Evolutionary conservation across 2,888 invertebrate species (phyloP).

Genomic region (Sphaerophoria rueppellii): DNA sequence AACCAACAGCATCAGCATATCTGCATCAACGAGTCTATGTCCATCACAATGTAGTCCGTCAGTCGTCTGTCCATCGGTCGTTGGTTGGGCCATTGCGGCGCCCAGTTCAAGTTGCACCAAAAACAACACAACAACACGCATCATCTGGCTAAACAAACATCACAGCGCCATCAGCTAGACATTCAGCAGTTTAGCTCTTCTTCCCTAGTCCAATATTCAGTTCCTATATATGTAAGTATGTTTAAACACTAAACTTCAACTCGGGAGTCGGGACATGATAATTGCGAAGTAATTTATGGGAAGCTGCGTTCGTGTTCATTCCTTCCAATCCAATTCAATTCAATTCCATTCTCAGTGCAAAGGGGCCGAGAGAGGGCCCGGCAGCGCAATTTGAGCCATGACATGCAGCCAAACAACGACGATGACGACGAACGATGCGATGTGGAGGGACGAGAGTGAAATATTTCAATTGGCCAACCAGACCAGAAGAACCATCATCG

Average conservation of each 20-base stretch:
- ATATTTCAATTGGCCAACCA: slow-evolving; percentile 69
- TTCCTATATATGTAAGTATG: neutral
- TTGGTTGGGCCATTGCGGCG: slow-evolving; percentile 62
- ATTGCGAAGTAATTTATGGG: slow-evolving; percentile 72
- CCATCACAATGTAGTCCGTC: slow-evolving; percentile 29
- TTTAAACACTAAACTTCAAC: slow-evolving; percentile 6
- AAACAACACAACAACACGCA: slow-evolving; percentile 45
- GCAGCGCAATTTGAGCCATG: slow-evolving; percentile 44
- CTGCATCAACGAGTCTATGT: slow-evolving; percentile 33
- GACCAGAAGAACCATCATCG: slow-evolving; percentile 13
- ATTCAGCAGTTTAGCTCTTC: slow-evolving; percentile 44
- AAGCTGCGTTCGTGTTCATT: slow-evolving; percentile 64
- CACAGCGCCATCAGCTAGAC: slow-evolving; percentile 7
- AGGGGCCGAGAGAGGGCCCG: neutral
- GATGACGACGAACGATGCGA: neutral
- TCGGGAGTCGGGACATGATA: slow-evolving; percentile 63
- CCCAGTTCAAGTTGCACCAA: slow-evolving; percentile 39
- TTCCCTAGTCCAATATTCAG: neutral
- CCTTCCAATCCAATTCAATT: slow-evolving; percentile 68
- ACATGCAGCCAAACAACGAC: slow-evolving; percentile 24
- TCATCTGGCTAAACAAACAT: slow-evolving; percentile 61
- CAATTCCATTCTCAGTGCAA: slow-evolving; percentile 21
- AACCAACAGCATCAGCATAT: slow-evolving; percentile 1
- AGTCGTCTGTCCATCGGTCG: neutral
- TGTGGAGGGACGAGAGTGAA: slow-evolving; percentile 19